phyloP scores from a whole-genome alignment of 2,113 vertebrate species.

The Amphiprion percula region DNA sequence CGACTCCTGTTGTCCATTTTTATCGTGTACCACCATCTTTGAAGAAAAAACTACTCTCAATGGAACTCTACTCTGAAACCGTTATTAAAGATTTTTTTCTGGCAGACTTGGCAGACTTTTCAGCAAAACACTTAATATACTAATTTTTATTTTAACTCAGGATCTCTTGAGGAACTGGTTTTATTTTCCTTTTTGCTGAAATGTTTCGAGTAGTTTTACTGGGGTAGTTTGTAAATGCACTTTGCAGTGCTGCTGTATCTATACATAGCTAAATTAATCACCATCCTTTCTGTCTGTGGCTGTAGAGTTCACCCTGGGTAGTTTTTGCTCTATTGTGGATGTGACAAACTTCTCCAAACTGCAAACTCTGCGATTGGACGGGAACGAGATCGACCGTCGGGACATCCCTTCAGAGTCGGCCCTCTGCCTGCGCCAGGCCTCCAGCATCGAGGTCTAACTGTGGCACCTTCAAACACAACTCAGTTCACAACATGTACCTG shows the following conservation, averaged over 20 bases:
- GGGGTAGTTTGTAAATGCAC: too few relatives aligned
- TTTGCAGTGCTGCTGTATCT: not conserved
- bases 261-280: not conserved
- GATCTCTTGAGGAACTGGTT: too few relatives aligned
- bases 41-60: too few relatives aligned
- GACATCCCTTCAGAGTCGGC: slow-evolving; percentile 88
- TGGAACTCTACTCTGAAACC: too few relatives aligned
- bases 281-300: not conserved
- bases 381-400: slow-evolving; percentile 88
- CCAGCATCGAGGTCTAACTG: slow-evolving; percentile 88
- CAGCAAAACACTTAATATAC: too few relatives aligned
- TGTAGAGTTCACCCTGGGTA: slow-evolving; percentile 94
- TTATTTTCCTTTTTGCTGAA: too few relatives aligned
- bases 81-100: too few relatives aligned
- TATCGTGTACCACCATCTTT: too few relatives aligned
- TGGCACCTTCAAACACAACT: not conserved
- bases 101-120: too few relatives aligned
- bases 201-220: too few relatives aligned
- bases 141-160: too few relatives aligned
- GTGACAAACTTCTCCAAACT: slow-evolving; percentile 94
- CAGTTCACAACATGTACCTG: not conserved
- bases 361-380: slow-evolving; percentile 91
- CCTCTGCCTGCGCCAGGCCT: slow-evolving; percentile 90
- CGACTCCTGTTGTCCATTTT: too few relatives aligned
- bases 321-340: slow-evolving; percentile 92